phyloP scores from a whole-genome alignment of 2,113 vertebrate species.

The Pygoscelis antarcticus region DNA sequence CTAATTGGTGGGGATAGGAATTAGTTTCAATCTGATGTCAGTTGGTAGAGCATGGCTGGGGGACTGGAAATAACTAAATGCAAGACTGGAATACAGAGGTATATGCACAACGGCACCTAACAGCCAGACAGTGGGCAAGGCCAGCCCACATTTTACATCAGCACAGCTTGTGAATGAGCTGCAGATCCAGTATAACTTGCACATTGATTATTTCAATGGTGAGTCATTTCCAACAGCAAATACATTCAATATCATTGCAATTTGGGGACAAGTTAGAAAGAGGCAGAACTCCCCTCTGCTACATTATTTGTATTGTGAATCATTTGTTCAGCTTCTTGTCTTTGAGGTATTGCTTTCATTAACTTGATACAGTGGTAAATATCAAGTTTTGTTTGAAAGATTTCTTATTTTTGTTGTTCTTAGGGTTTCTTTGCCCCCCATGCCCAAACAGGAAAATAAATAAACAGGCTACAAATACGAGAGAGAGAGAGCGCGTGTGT shows the following conservation, averaged over 20 bases:
- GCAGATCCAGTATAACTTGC: not conserved
- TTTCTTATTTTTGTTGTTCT: not conserved
- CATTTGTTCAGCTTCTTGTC: constrained; percentile 9
- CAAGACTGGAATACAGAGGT: not conserved
- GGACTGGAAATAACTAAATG: not conserved
- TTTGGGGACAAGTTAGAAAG: not conserved
- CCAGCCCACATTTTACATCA: not conserved
- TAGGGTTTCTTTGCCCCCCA: not conserved
- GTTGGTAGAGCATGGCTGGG: not conserved
- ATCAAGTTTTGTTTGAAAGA: not conserved
- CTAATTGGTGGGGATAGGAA: not conserved
- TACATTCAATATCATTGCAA: not conserved
- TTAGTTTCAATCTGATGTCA: not conserved
- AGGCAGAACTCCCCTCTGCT: not conserved
- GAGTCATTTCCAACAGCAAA: not conserved
- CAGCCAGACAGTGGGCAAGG: not conserved
- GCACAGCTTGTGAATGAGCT: not conserved
- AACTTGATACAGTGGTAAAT: not conserved
- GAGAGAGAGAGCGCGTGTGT: accelerated
- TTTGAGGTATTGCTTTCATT: constrained; percentile 38
- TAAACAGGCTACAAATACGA: not conserved
- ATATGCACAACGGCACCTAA: not conserved
- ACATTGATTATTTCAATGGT: not conserved
- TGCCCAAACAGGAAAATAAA: not conserved
- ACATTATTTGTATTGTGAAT: not conserved